These are phyloP conservation scores for Brienomyrus brachyistius DNA, from an alignment of 2,113 vertebrate genomes.

Conservation along the genomic window DNA sequence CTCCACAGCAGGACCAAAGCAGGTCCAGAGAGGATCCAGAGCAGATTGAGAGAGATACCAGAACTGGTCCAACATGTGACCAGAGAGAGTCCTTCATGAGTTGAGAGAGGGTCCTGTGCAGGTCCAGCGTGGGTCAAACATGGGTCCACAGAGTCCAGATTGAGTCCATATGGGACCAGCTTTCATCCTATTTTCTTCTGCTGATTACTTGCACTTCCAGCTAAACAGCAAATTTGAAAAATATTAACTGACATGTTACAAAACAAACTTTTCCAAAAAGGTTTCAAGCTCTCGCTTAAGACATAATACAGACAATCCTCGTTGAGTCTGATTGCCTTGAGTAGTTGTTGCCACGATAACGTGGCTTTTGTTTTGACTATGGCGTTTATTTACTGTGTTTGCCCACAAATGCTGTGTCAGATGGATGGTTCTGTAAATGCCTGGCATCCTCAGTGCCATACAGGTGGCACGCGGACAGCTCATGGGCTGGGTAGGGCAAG, in stretches of 20 bases:
- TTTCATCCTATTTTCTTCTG: not conserved
- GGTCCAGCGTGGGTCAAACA: not conserved
- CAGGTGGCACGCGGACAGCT: not conserved
- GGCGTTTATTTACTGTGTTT: slow-evolving; percentile 10
- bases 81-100: not conserved
- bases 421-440: not conserved
- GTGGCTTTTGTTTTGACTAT: slow-evolving; percentile 20
- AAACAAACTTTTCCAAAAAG: not conserved
- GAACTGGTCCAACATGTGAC: too few relatives aligned
- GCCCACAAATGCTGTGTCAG: slow-evolving; percentile 13
- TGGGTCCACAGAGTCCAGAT: not conserved
- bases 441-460: not conserved
- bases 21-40: not conserved
- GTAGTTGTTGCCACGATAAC: slow-evolving; percentile 12
- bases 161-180: not conserved
- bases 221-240: not conserved
- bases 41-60: not conserved
- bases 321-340: slow-evolving; percentile 3
- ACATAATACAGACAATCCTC: slow-evolving; percentile 26
- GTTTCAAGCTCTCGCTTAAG: not conserved
- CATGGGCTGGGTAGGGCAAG: not conserved
- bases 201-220: not conserved
- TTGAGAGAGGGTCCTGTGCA: not conserved
- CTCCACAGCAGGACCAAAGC: not conserved
- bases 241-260: not conserved